Conservation (phyloP, 2,797 vertebrate genomes). For the Anableps anableps region DNA sequence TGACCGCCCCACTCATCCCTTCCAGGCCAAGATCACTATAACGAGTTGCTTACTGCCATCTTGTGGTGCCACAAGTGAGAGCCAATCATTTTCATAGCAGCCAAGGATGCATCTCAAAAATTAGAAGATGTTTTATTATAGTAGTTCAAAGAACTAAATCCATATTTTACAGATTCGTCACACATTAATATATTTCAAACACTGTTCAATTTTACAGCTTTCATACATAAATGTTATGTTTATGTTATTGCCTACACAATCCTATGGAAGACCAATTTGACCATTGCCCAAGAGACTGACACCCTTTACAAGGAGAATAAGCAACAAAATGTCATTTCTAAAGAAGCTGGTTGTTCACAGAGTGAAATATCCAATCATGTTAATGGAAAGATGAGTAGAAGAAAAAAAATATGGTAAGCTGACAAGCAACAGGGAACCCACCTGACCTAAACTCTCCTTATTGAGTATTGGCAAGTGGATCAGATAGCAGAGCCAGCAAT, state of each 20-base stretch:
- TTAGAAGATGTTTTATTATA: neutral
- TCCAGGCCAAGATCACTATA: conserved; percentile 46
- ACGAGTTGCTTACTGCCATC: conserved; percentile 78
- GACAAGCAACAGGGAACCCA: neutral
- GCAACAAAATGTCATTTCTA: neutral
- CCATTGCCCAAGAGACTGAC: neutral
- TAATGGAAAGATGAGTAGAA: neutral
- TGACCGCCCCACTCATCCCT: conserved; percentile 72
- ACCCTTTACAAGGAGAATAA: neutral
- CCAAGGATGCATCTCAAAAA: neutral
- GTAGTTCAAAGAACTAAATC: neutral
- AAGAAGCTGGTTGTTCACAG: neutral
- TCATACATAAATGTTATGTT: neutral
- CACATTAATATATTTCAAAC: neutral
- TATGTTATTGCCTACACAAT: neutral
- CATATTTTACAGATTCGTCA: neutral
- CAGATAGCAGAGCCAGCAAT: neutral
- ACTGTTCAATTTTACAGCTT: neutral
- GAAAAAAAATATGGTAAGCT: neutral
- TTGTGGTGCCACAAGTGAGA: conserved; percentile 64
- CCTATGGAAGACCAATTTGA: neutral
- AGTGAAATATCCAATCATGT: neutral
- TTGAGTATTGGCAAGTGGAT: neutral
- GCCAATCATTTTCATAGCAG: neutral
- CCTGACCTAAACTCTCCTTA: neutral